Evolutionary conservation across 2,888 invertebrate species (phyloP), one percentile per base, ranked within the genome.

Genomic region (Cheilosia scutellata): DNA sequence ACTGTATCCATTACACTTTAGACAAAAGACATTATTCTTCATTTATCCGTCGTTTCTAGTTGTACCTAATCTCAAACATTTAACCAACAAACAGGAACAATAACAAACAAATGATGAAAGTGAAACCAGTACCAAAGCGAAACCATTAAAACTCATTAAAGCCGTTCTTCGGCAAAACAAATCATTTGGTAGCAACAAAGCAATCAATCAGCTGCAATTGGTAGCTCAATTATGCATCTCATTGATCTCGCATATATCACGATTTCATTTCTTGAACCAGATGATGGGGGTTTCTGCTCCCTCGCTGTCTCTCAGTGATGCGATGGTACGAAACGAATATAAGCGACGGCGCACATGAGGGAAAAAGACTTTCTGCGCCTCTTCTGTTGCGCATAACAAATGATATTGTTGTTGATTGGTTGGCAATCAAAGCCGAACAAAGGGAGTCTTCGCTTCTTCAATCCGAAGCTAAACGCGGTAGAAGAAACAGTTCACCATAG

Each of bases 131-230:
- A 37, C 9, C 76, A 62, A 27, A 11, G 13, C 33, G 20, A 68
- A 57, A 42, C 51, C 66, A 66, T 76, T 66, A 33, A 75, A 66
- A 86, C 82, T 86, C 82, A 82, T 86, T 82, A 77, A 82, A 77
- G 72, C 27, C 57, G 55, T 76, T 72, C 75, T 74, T 62, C 62
- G 68, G 62, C 68, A 72, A 86, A 77, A 86, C 82, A 86, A 82
- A 86, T 86, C 86, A 82, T 72, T 86, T 86, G 86, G 86, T 77
- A 86, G 86, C 86, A 68, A 72, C 88, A 89, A 90, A 90, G 88
- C 91, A 91, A 91, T 91, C 91, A 91, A 91, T 91, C 91, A 91
- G 88, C 91, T 88, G 89, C 90, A 90, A 91, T 91, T 91, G 91
- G 89, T 89, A 91, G 91, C 91, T 91, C 91, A 91, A 91, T 91